A percentile compares a stretch with the other conserved stretches of the same genome.
phyloP scores from a whole-genome alignment of 2,113 vertebrate species.

The Eudyptes chrysolophus region DNA sequence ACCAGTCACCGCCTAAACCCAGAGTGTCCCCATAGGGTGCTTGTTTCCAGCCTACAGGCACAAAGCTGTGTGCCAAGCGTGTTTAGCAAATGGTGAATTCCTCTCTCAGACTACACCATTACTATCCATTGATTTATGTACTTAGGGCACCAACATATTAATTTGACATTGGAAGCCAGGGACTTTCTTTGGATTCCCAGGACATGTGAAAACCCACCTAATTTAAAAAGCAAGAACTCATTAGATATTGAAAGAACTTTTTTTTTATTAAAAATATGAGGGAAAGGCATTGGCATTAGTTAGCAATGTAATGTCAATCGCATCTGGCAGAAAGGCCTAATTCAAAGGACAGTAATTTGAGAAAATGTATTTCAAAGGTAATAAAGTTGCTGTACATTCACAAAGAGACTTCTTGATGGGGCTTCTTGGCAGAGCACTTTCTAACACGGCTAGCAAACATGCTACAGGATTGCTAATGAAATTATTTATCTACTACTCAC shows the following conservation, averaged over 20 bases:
- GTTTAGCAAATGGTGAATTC: not conserved
- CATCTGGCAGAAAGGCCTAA: not conserved
- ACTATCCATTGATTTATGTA: not conserved
- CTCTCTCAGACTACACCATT: not conserved
- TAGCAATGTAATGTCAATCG: not conserved
- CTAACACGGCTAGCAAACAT: conserved; percentile 41
- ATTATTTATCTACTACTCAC: conserved; percentile 29
- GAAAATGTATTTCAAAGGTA: not conserved
- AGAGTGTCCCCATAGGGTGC: not conserved
- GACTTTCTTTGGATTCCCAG: not conserved
- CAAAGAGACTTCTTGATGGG: not conserved
- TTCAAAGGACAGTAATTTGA: conserved; percentile 36
- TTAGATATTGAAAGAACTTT: not conserved
- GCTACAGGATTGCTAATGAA: not conserved
- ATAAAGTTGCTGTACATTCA: not conserved
- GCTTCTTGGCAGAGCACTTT: conserved; percentile 42
- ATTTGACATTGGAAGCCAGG: not conserved
- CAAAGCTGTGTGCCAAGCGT: not conserved
- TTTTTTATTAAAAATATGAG: not conserved
- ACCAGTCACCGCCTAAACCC: not conserved
- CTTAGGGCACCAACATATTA: not conserved
- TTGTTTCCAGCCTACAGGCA: not conserved
- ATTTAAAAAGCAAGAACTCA: not conserved
- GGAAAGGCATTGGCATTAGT: not conserved
- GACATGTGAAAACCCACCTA: not conserved